These are phyloP conservation scores for Vanessa atalanta DNA, from an alignment of 1,140 invertebrate species.

Conservation along the genomic window DNA sequence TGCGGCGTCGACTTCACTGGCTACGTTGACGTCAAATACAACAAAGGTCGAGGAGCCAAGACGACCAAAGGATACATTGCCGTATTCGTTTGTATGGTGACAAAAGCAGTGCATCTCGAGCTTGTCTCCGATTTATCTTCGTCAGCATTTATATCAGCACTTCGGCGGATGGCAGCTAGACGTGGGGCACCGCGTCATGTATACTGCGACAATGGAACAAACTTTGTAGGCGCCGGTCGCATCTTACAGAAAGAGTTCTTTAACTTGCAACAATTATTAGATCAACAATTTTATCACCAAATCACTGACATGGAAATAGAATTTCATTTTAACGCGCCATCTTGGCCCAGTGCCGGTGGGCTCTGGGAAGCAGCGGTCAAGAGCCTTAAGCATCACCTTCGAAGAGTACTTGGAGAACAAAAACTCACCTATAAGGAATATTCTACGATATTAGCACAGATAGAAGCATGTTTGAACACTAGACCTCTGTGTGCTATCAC, in stretches of 20 bases:
- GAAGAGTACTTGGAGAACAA: conserved; percentile 3
- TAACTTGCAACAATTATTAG: background rate
- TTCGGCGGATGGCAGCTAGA: conserved; percentile 24
- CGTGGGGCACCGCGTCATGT: conserved; percentile 22
- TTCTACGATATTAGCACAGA: background rate
- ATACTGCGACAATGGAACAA: conserved; percentile 17
- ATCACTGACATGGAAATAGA: background rate
- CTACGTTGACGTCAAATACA: conserved; percentile 53
- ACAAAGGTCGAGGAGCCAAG: conserved; percentile 46
- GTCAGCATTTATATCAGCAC: conserved; percentile 28
- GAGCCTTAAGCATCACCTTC: conserved; percentile 2
- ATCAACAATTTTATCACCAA: background rate
- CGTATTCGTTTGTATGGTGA: conserved; percentile 68
- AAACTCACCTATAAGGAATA: conserved; percentile 6
- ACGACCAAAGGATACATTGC: conserved; percentile 59
- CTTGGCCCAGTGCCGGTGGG: background rate
- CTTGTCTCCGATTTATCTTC: conserved; percentile 28
- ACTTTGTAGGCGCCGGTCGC: too few species aligned
- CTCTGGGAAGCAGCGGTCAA: conserved; percentile 10
- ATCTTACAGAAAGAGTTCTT: background rate
- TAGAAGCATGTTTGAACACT: conserved; percentile 7
- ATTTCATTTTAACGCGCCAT: conserved; percentile 5
- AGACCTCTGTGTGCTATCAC: conserved; percentile 1
- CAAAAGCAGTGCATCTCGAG: conserved; percentile 34
- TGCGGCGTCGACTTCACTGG: conserved; percentile 69